Conservation (phyloP, 2,113 vertebrate species). For the Cryptomyrus ogoouensis region DNA sequence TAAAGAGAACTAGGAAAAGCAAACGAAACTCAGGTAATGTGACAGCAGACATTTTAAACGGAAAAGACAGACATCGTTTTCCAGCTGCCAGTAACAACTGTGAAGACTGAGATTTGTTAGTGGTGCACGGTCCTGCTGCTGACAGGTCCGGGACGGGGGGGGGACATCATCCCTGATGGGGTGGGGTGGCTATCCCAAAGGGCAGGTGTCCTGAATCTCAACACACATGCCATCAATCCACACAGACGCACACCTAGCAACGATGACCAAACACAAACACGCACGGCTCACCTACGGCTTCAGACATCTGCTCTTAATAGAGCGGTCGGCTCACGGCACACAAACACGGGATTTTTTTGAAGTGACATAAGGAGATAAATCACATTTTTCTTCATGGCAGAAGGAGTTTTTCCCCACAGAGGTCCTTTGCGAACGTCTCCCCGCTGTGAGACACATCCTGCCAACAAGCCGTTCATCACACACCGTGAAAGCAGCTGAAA, state of each 20-base stretch:
- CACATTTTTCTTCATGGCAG: not conserved
- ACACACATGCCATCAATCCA: not conserved
- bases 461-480: not conserved
- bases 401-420: slow-evolving; percentile 6
- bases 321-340: not conserved
- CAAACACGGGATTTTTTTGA: not conserved
- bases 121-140: not conserved
- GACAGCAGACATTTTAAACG: not conserved
- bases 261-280: not conserved
- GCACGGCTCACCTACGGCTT: not conserved
- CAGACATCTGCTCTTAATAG: slow-evolving; percentile 7
- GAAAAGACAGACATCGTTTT: not conserved
- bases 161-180: not conserved
- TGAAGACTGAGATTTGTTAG: not conserved
- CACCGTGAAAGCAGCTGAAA: not conserved
- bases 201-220: not conserved
- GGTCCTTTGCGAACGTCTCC: too few relatives aligned
- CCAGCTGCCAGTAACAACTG: not conserved
- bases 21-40: not conserved
- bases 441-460: not conserved
- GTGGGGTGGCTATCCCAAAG: not conserved
- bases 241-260: not conserved
- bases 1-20: not conserved
- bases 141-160: not conserved
- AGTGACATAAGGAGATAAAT: slow-evolving; percentile 15